Evolutionary conservation across 2,888 invertebrate genomes (phyloP).

Genomic region (Cheilosia impressa): DNA sequence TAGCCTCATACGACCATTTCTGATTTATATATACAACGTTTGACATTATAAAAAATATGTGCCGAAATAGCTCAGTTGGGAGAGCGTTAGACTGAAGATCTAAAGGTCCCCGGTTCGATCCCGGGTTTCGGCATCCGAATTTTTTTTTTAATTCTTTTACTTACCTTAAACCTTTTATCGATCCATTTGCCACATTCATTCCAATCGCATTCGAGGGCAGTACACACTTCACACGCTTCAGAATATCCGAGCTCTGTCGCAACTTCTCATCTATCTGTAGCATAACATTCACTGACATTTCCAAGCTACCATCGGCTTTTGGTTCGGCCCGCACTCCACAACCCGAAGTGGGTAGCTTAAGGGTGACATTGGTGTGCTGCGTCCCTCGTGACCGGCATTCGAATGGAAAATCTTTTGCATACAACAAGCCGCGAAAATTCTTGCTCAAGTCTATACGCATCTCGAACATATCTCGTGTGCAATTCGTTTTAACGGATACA

Average conservation of each 20-base stretch:
- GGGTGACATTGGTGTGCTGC: conserved; percentile 77
- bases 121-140: conserved; percentile 76
- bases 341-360: conserved; percentile 83
- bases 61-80: conserved; percentile 79
- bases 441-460: conserved; percentile 86
- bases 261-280: conserved; percentile 90
- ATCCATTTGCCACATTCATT: conserved; percentile 78
- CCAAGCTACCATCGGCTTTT: conserved; percentile 85
- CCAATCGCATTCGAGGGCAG: conserved; percentile 81
- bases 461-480: conserved; percentile 87
- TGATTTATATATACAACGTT: conserved; percentile 77
- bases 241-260: conserved; percentile 89
- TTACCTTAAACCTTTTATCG: conserved; percentile 55
- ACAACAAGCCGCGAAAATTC: conserved; percentile 88
- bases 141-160: conserved; percentile 1
- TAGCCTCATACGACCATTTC: conserved; percentile 87
- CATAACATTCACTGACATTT: conserved; percentile 88
- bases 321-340: conserved; percentile 88
- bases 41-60: background rate
- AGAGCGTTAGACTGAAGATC: conserved; percentile 79
- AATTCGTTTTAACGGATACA: conserved; percentile 86
- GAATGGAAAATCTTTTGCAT: conserved; percentile 90
- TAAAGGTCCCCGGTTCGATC: conserved; percentile 78
- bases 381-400: conserved; percentile 88
- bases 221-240: conserved; percentile 86